phyloP scores from a whole-genome alignment of 2,888 invertebrate species.

The Platycnemis pennipes region DNA sequence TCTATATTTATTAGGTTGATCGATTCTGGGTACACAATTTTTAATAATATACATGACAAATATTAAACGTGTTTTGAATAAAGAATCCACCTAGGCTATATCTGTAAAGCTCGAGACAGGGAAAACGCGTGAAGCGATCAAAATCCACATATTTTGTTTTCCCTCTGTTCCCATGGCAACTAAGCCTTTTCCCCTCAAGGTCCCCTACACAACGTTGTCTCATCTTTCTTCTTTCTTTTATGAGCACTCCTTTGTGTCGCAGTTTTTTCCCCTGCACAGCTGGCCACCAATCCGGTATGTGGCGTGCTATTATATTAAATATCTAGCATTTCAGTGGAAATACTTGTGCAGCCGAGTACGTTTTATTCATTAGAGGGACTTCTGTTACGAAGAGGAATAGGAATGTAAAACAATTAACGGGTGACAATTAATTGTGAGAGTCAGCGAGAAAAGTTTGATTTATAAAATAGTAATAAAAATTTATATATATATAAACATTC shows the following conservation, averaged over 20 bases:
- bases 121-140: too few relatives aligned
- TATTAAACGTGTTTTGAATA: too few relatives aligned
- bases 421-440: background rate
- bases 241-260: background rate
- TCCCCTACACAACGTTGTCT: background rate
- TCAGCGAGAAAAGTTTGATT: background rate
- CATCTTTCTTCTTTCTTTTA: background rate
- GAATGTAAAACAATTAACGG: background rate
- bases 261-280: background rate
- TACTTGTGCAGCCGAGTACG: background rate
- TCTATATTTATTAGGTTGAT: too few relatives aligned
- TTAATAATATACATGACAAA: too few relatives aligned
- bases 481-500: too few relatives aligned
- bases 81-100: too few relatives aligned
- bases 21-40: too few relatives aligned
- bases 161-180: slow-evolving; percentile 24
- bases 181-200: background rate
- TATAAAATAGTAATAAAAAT: too few relatives aligned
- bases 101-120: too few relatives aligned
- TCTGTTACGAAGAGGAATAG: background rate
- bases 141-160: background rate
- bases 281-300: background rate
- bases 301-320: background rate
- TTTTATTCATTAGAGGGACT: background rate
- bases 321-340: background rate